phyloP scores from a whole-genome alignment of 2,888 invertebrate species.

The Oscheius myriophilus region DNA sequence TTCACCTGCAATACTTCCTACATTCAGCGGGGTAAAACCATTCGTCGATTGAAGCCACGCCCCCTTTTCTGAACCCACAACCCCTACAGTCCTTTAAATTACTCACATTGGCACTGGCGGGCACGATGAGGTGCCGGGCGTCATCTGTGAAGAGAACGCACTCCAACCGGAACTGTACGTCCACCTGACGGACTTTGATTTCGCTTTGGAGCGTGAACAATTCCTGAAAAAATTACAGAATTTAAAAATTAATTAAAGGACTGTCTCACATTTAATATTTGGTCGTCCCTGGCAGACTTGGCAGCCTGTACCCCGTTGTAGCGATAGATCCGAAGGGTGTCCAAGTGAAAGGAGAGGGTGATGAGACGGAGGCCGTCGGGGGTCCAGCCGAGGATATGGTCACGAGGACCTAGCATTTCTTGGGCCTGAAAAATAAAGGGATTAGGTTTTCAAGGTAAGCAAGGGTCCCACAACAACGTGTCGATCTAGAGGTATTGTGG shows the following conservation, averaged over 20 bases:
- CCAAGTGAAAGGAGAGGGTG: not conserved
- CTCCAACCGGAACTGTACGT: not conserved
- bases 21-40: too few relatives aligned
- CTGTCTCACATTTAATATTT: slow-evolving; percentile 1
- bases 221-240: slow-evolving; percentile 7
- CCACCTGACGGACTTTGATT: not conserved
- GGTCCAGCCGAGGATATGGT: slow-evolving; percentile 24
- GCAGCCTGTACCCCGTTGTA: slow-evolving; percentile 21
- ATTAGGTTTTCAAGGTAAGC: not conserved
- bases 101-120: not conserved
- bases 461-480: not conserved
- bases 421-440: not conserved
- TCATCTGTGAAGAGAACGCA: slow-evolving; percentile 1
- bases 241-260: too few relatives aligned
- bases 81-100: not conserved
- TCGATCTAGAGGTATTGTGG: slow-evolving; percentile 11
- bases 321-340: slow-evolving; percentile 14
- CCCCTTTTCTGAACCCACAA: too few relatives aligned
- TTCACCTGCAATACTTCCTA: too few relatives aligned
- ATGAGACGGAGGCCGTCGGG: slow-evolving; percentile 29
- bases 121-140: slow-evolving; percentile 3
- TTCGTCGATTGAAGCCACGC: too few relatives aligned
- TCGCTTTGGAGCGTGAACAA: not conserved
- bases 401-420: slow-evolving; percentile 14
- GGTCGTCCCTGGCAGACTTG: not conserved